These are phyloP conservation scores for Otus sunia DNA, from an alignment of 2,113 vertebrate species.

Conservation along the genomic window DNA sequence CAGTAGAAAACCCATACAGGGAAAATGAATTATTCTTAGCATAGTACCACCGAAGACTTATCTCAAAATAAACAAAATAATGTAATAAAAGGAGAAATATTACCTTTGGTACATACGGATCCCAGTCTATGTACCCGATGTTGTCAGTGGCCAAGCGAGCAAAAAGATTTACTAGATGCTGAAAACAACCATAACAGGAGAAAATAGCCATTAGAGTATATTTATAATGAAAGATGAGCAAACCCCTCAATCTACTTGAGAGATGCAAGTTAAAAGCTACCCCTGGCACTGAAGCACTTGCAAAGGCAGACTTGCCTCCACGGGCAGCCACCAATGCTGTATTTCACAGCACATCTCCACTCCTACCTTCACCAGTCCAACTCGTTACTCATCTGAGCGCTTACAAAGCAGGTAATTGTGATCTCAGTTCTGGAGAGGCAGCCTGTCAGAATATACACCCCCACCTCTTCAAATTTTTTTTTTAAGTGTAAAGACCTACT, in stretches of 20 bases:
- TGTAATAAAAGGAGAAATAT: not conserved
- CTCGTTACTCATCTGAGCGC: not conserved
- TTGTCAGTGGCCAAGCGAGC: slow-evolving; percentile 95
- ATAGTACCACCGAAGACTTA: not conserved
- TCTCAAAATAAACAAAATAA: not conserved
- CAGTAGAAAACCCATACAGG: not conserved
- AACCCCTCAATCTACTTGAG: not conserved
- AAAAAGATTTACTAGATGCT: slow-evolving; percentile 97
- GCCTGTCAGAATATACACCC: not conserved
- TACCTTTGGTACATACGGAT: slow-evolving; percentile 97
- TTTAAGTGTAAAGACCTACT: not conserved
- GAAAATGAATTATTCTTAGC: not conserved
- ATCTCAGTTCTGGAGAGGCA: not conserved
- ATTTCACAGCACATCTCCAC: not conserved
- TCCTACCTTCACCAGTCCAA: not conserved
- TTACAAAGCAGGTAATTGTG: not conserved
- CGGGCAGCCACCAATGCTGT: not conserved
- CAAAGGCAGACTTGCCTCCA: not conserved
- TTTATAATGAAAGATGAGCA: not conserved
- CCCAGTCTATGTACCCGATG: slow-evolving; percentile 98
- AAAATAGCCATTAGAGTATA: not conserved
- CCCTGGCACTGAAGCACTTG: not conserved
- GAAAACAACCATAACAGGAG: not conserved
- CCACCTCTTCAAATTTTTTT: not conserved
- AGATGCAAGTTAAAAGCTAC: not conserved